Evolutionary conservation across 2,113 vertebrate species (phyloP).

Genomic region (Rhynchomys soricoides): DNA sequence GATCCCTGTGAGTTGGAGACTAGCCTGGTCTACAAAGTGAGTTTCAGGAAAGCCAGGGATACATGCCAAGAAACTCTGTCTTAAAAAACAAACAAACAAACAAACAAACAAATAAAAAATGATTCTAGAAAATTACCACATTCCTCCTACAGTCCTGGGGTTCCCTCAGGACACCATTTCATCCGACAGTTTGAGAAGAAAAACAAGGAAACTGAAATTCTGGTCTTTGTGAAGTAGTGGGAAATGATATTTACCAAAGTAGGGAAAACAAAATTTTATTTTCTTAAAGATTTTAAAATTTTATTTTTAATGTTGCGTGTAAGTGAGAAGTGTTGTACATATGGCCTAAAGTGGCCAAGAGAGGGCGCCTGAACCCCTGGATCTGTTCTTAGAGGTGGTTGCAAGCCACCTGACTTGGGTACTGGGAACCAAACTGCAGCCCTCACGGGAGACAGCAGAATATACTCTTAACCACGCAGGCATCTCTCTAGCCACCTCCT

Average conservation of each 20-base stretch:
- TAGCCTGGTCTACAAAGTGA: not conserved
- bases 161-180: not conserved
- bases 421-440: not conserved
- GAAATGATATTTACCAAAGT: slow-evolving; percentile 44
- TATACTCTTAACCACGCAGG: not conserved
- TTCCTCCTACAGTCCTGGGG: not conserved
- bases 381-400: not conserved
- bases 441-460: not conserved
- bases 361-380: not conserved
- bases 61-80: not conserved
- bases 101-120: not conserved
- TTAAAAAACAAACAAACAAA: no score
- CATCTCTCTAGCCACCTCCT: not conserved
- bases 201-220: slow-evolving; percentile 1
- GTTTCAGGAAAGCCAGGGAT: not conserved
- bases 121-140: not conserved
- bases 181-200: not conserved
- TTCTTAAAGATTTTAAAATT: not conserved
- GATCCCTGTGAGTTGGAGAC: not conserved
- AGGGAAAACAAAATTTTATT: not conserved
- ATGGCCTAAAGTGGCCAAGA: no score
- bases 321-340: not conserved
- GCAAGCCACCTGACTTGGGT: not conserved
- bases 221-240: slow-evolving; percentile 31
- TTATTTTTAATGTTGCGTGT: not conserved